Conservation (phyloP, 2,113 vertebrate genomes). For the Bos indicus region DNA sequence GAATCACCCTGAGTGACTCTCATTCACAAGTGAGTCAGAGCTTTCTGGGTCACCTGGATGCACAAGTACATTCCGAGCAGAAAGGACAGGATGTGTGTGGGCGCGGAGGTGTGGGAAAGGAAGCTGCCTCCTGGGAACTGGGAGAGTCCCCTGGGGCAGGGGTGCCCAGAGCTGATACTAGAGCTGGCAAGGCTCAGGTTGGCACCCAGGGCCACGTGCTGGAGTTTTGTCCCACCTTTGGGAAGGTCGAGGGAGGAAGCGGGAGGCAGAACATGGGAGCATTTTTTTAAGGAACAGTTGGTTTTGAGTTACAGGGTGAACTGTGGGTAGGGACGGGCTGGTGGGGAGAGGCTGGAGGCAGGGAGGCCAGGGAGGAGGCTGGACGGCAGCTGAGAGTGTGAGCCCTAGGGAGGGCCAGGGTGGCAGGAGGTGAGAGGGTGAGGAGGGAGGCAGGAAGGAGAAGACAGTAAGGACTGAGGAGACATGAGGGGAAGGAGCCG, state of each 20-base stretch:
- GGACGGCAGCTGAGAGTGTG: accelerated
- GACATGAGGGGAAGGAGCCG: no score
- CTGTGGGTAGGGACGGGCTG: neutral
- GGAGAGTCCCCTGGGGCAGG: accelerated
- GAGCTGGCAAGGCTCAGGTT: accelerated
- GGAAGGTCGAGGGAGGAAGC: neutral
- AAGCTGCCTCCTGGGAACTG: accelerated
- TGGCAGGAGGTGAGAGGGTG: neutral
- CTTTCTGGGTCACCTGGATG: neutral
- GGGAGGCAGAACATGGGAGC: neutral
- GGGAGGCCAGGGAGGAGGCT: neutral
- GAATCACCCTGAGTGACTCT: neutral
- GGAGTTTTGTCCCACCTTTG: constrained; percentile 55
- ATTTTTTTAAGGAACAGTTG: neutral
- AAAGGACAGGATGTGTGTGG: neutral
- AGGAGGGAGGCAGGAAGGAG: neutral
- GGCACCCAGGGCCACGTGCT: accelerated
- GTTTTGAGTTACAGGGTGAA: neutral
- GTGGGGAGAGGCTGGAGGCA: neutral
- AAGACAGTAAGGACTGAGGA: neutral
- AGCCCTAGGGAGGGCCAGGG: neutral
- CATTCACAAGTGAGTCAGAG: neutral
- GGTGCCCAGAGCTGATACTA: accelerated
- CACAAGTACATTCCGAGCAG: neutral
- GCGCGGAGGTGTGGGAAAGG: accelerated